These are phyloP conservation scores for Epizoanthus stellaris DNA, from an alignment of 92 coral and sea anemone species.

Conservation along the genomic window DNA sequence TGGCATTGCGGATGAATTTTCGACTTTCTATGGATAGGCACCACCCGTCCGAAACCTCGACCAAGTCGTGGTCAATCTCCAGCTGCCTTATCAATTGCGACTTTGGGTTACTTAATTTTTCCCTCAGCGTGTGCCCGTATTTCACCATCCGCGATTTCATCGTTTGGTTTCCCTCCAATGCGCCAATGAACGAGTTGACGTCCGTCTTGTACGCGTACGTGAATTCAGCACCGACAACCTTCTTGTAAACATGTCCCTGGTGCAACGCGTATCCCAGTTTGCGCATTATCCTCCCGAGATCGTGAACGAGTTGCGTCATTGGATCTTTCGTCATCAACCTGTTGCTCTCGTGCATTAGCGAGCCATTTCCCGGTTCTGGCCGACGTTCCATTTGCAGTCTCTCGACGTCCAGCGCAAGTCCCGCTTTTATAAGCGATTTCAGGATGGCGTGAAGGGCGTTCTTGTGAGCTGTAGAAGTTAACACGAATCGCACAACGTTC, in stretches of 20 bases:
- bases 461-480: no score
- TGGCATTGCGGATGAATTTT: conserved; percentile 19
- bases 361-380: no score
- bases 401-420: no score
- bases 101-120: conserved; percentile 16
- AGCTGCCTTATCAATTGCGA: conserved; percentile 23
- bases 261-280: conserved; percentile 39
- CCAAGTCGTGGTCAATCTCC: conserved; percentile 22
- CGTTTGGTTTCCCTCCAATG: conserved; percentile 35
- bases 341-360: no score
- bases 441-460: no score
- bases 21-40: conserved; percentile 13
- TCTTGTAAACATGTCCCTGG: conserved; percentile 10
- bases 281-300: conserved; percentile 16
- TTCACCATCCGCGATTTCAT: conserved; percentile 24
- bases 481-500: no score
- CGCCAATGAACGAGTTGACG: conserved; percentile 36
- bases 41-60: conserved; percentile 45
- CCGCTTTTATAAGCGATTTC: no score
- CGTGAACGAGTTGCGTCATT: conserved; percentile 23
- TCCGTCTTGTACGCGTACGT: conserved; percentile 38
- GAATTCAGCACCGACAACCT: conserved; percentile 6
- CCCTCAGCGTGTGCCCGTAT: conserved; percentile 26
- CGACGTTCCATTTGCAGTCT: no score
- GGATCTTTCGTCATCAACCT: conserved; percentile 12